phyloP scores from a whole-genome alignment of 2,888 invertebrate species.

The Flabesymbios commensalis region DNA sequence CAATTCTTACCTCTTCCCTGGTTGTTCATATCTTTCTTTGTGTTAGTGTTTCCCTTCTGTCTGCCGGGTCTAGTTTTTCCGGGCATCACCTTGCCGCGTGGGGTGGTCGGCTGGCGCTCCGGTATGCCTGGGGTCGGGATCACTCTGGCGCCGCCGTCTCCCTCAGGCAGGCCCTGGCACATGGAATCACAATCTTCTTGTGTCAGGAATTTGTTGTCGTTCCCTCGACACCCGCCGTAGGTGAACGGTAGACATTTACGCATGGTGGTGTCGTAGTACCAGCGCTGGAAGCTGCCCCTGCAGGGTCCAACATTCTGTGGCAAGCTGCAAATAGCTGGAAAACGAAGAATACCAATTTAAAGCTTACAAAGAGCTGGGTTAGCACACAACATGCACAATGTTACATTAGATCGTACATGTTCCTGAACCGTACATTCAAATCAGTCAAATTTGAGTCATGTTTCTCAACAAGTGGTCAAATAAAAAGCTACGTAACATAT shows the following conservation, averaged over 20 bases:
- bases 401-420: neutral
- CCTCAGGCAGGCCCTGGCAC: no score
- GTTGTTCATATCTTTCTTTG: no score
- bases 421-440: neutral
- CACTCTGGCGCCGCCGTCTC: no score
- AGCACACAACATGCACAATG: neutral
- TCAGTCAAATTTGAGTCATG: neutral
- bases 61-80: no score
- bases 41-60: no score
- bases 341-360: neutral
- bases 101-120: no score
- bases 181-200: conserved; percentile 36
- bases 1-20: no score
- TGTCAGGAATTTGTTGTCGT: conserved; percentile 75
- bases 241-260: conserved; percentile 73
- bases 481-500: no score
- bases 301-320: conserved; percentile 74
- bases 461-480: no score
- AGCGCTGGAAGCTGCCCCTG: conserved; percentile 69
- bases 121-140: no score
- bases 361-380: neutral
- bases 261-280: conserved; percentile 71
- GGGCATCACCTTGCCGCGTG: no score
- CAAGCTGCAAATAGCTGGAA: conserved; percentile 66
- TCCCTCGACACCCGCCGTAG: conserved; percentile 84